Evolutionary conservation across 2,888 invertebrate genomes (phyloP), one percentile per base, ranked within the genome.

Genomic region (Willowsia nigromaculata): DNA sequence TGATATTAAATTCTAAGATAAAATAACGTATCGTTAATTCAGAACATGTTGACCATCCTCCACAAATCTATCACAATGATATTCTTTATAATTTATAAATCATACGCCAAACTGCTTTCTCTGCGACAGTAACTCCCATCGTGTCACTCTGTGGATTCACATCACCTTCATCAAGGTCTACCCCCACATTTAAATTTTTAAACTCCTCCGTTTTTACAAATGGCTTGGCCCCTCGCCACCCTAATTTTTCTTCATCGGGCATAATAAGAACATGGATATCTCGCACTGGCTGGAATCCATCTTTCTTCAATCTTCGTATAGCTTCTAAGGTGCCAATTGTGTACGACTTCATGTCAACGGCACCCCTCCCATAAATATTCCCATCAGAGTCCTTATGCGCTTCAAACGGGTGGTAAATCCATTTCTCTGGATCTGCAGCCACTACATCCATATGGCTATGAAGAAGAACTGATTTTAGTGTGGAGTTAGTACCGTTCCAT

Each of bases 401-500:
- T 91, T 95, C 96, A 94, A 99, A 99, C 5, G 99, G 98, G 27
- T 97, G 96, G 93, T 97, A 95, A 0, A 95, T 97, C 99, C 99
- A 99, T 93, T 97, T 96, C 56, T 98, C 97, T 97, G 96, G 96
- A 93, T 96, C 98, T 0, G 98, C 98, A 7, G 99, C 98, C 0
- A 99, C 99, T 2, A 99, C 99, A 94, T 99, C 99, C 96, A 97
- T 98, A 93, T 99, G 99, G 5, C 98, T 98, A 94, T 98, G 98
- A 33, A 99, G 95, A 91, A 99, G 93, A 89, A 99, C 95, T 0
- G 97, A 94, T 5, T 96, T 96, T 85, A 96, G 94, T 0, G 94
- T 93, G 0, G 97, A 96, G 50, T 97, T 95, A 0, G 94, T 95
- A 50, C 99, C 99, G 37, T 93, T 93, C 97, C 98, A 97, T 93